Conservation (phyloP, 2,888 invertebrate species). For the Scaptomyza tumidula region DNA sequence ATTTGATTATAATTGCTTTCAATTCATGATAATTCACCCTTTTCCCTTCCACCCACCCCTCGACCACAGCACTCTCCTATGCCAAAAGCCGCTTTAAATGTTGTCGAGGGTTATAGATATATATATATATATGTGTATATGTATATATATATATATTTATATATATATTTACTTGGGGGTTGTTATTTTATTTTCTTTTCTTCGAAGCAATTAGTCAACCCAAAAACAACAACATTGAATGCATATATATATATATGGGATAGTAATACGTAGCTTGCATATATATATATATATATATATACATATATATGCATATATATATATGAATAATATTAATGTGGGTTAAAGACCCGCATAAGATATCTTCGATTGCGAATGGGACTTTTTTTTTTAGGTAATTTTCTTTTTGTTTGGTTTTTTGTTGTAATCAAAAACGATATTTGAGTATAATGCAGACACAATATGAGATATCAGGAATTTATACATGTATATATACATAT, state of each 20-base stretch:
- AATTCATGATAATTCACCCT: not conserved
- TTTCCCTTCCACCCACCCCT: not conserved
- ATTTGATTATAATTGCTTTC: conserved; percentile 54
- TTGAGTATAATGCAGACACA: conserved; percentile 9
- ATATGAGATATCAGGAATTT: conserved; percentile 13
- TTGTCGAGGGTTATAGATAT: not conserved
- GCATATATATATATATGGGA: not conserved
- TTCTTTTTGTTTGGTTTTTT: not conserved
- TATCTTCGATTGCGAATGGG: not conserved
- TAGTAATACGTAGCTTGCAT: not conserved
- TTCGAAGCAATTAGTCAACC: conserved; percentile 34
- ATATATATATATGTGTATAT: not conserved
- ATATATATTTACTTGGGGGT: not conserved
- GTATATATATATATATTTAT: not conserved
- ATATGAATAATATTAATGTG: not conserved
- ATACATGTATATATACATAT: not conserved
- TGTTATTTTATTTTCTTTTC: not conserved
- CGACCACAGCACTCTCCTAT: not conserved
- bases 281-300: not conserved
- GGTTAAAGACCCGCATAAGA: not conserved
- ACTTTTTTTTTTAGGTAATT: not conserved
- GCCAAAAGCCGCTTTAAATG: not conserved
- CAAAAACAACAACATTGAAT: not conserved
- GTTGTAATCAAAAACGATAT: conserved; percentile 20
- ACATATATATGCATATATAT: not conserved